Percentiles rank a stretch among this genome's conserved stretches.
Conservation (phyloP, 1,140 invertebrate species). For the Dufourea novaeangliae region DNA sequence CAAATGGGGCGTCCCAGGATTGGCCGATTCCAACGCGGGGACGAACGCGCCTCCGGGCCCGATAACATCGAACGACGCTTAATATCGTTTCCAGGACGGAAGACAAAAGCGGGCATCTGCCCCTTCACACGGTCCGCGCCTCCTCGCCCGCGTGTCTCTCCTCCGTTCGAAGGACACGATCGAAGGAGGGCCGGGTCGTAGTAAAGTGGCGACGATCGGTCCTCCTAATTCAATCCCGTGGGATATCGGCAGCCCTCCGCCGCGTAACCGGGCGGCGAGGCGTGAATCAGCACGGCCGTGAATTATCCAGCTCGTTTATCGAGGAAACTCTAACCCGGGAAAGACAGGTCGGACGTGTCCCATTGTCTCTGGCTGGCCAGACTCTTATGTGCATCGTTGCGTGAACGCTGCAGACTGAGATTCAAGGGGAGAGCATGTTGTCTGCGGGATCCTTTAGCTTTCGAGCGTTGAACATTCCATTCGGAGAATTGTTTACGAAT, state of each 20-base stretch:
- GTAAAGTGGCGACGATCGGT: conserved; percentile 60
- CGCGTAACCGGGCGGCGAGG: conserved; percentile 41
- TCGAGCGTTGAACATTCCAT: too few relatives aligned
- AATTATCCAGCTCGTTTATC: conserved; percentile 67
- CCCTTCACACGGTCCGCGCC: conserved; percentile 56
- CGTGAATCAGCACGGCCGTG: conserved; percentile 61
- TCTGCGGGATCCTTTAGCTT: too few relatives aligned
- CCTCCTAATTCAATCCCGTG: conserved; percentile 69
- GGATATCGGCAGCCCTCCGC: conserved; percentile 60
- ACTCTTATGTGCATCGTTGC: conserved; percentile 32
- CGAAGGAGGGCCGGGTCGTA: conserved; percentile 39
- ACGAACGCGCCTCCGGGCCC: conserved; percentile 31
- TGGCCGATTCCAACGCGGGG: conserved; percentile 48
- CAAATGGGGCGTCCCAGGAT: conserved; percentile 52
- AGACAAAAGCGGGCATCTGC: conserved; percentile 67
- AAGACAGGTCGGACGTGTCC: conserved; percentile 47
- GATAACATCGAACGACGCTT: conserved; percentile 67
- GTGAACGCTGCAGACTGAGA: background rate
- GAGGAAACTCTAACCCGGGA: conserved; percentile 51
- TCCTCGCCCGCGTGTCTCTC: conserved; percentile 23
- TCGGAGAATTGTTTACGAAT: too few relatives aligned
- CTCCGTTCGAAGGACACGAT: conserved; percentile 41
- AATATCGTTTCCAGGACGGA: conserved; percentile 61
- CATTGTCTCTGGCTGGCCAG: conserved; percentile 42
- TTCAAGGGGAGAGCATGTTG: conserved; percentile 10